Conservation (phyloP, 2,888 invertebrate species). For the Eupithecia tripunctaria region DNA sequence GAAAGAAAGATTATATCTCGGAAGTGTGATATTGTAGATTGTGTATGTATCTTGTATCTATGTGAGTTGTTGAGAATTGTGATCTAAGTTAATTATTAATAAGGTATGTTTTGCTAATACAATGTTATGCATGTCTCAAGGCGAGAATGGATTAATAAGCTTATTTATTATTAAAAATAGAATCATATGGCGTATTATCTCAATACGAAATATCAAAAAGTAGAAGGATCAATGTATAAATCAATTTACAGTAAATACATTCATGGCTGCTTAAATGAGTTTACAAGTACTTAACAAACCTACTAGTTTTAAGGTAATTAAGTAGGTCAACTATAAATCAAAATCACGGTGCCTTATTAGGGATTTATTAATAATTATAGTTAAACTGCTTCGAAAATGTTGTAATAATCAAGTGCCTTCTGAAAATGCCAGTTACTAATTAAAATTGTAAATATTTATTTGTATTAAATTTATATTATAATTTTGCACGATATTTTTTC, state of each 20-base stretch:
- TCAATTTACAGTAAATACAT: neutral
- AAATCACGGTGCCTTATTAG: slow-evolving; percentile 30
- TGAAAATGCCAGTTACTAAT: slow-evolving; percentile 80
- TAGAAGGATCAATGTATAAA: neutral
- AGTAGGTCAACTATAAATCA: slow-evolving; percentile 26
- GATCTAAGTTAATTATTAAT: slow-evolving; percentile 70
- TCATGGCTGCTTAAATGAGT: neutral
- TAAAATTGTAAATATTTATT: slow-evolving; percentile 70
- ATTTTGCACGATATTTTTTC: slow-evolving; percentile 62
- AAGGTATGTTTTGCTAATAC: slow-evolving; percentile 44
- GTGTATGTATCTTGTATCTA: slow-evolving; percentile 57
- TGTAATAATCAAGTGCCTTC: slow-evolving; percentile 67
- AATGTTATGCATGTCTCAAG: slow-evolving; percentile 32
- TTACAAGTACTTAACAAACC: slow-evolving; percentile 4
- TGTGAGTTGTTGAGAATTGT: slow-evolving; percentile 69
- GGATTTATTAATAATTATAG: slow-evolving; percentile 18
- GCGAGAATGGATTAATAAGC: slow-evolving; percentile 35
- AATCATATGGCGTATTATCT: slow-evolving; percentile 7
- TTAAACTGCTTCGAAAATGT: slow-evolving; percentile 25
- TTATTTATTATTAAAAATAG: slow-evolving; percentile 14
- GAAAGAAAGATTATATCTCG: slow-evolving; percentile 54
- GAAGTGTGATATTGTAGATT: slow-evolving; percentile 67
- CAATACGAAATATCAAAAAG: neutral
- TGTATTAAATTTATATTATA: slow-evolving; percentile 48
- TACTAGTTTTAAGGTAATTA: slow-evolving; percentile 19